Evolutionary conservation across 2,113 vertebrate genomes (phyloP).

Genomic region (Noturus placidus): DNA sequence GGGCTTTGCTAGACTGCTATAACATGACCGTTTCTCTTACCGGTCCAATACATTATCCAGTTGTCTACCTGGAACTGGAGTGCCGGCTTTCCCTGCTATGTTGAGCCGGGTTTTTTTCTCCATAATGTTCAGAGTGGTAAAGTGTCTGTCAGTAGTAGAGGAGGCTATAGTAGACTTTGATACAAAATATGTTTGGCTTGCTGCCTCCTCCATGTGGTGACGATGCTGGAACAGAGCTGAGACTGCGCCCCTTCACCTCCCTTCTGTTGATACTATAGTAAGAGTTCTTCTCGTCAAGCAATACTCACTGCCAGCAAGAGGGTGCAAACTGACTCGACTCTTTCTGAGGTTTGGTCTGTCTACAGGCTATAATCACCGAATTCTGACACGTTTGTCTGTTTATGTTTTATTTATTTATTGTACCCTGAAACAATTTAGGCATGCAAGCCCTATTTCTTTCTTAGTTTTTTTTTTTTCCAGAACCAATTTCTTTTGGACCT

Average conservation of each 20-base stretch:
- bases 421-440: not conserved
- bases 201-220: constrained; percentile 3
- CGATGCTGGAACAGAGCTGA: not conserved
- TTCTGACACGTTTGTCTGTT: not conserved
- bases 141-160: not conserved
- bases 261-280: not conserved
- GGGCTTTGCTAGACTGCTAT: not conserved
- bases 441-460: not conserved
- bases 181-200: constrained; percentile 3
- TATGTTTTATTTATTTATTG: not conserved
- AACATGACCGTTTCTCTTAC: not conserved
- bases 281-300: not conserved
- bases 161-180: constrained; percentile 7
- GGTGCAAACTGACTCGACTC: not conserved
- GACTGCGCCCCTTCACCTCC: not conserved
- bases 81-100: not conserved
- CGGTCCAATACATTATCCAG: constrained; percentile 1
- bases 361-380: not conserved
- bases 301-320: not conserved
- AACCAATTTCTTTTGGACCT: constrained; percentile 12
- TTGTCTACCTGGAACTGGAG: not conserved
- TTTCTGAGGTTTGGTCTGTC: not conserved
- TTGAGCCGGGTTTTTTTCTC: not conserved
- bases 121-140: constrained; percentile 24
- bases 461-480: not conserved